These are phyloP conservation scores for Papilio gigon DNA, from an alignment of 2,888 invertebrate species.

Conservation along the genomic window DNA sequence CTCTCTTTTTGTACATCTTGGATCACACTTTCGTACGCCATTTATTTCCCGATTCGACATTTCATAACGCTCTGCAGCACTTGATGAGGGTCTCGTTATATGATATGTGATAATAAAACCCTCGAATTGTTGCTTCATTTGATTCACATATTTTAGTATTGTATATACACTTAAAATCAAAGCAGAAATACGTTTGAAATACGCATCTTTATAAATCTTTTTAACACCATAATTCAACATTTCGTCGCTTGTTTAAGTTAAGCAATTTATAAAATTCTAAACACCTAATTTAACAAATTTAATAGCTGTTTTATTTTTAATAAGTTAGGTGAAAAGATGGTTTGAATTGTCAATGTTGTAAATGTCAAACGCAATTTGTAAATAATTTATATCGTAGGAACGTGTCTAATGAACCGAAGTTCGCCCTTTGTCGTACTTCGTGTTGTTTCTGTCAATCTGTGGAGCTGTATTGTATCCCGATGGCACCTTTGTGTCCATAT, in stretches of 20 bases:
- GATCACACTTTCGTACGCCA: constrained; percentile 80
- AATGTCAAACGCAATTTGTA: background rate
- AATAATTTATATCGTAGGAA: constrained; percentile 41
- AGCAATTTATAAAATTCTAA: constrained; percentile 7
- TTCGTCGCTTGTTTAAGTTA: background rate
- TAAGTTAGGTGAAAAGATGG: background rate
- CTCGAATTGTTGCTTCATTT: constrained; percentile 66
- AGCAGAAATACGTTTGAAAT: background rate
- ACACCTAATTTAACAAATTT: constrained; percentile 22
- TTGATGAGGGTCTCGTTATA: constrained; percentile 77
- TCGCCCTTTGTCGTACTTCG: constrained; percentile 62
- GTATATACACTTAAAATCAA: background rate
- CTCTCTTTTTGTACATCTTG: constrained; percentile 76
- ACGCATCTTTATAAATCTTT: background rate
- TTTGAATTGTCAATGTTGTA: background rate
- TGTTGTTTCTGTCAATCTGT: constrained; percentile 60
- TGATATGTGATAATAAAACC: constrained; percentile 76
- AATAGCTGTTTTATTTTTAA: background rate
- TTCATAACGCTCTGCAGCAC: constrained; percentile 66
- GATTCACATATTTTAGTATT: constrained; percentile 66
- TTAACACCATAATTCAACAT: background rate
- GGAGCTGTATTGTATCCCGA: constrained; percentile 58
- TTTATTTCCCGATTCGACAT: constrained; percentile 76
- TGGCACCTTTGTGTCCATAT: constrained; percentile 69
- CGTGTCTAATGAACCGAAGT: constrained; percentile 77